Percentiles rank a stretch among this genome's conserved stretches.
phyloP scores from a whole-genome alignment of 2,888 invertebrate species.

The Petrolisthes manimaculis region DNA sequence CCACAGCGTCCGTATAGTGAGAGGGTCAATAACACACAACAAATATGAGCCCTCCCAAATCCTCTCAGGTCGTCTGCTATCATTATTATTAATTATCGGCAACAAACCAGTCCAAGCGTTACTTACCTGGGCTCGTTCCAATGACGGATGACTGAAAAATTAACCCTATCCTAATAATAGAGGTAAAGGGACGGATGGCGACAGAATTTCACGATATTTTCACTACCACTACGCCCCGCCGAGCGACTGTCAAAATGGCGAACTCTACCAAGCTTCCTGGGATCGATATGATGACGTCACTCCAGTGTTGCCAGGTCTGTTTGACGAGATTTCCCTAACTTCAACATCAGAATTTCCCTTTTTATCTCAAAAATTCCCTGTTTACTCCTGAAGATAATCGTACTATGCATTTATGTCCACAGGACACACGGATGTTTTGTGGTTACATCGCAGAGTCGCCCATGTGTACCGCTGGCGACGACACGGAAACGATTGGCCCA shows the following conservation, averaged over 20 bases:
- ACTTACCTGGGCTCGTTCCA: conserved; percentile 66
- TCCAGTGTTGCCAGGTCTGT: neutral
- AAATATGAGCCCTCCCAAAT: conserved; percentile 20
- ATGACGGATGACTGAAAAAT: conserved; percentile 64
- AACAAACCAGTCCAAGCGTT: neutral
- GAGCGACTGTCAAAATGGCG: conserved; percentile 65
- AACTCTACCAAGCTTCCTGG: conserved; percentile 58
- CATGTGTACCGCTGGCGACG: too few species aligned
- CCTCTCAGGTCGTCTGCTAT: conserved; percentile 46
- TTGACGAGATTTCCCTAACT: too few species aligned
- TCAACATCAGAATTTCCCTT: too few species aligned
- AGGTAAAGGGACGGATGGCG: conserved; percentile 62
- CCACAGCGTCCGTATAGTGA: neutral
- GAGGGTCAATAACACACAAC: conserved; percentile 11
- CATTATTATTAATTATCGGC: conserved; percentile 30
- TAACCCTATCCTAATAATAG: conserved; percentile 60
- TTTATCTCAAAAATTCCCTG: too few species aligned
- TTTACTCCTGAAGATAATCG: too few species aligned
- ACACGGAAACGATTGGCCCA: too few species aligned
- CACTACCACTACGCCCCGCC: conserved; percentile 55
- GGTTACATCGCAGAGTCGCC: too few species aligned
- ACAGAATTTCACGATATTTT: conserved; percentile 57
- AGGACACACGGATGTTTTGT: neutral
- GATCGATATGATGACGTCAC: conserved; percentile 65
- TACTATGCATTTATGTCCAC: neutral